Evolutionary conservation across 2,888 invertebrate genomes (phyloP).

Genomic region (Julus scanicus): DNA sequence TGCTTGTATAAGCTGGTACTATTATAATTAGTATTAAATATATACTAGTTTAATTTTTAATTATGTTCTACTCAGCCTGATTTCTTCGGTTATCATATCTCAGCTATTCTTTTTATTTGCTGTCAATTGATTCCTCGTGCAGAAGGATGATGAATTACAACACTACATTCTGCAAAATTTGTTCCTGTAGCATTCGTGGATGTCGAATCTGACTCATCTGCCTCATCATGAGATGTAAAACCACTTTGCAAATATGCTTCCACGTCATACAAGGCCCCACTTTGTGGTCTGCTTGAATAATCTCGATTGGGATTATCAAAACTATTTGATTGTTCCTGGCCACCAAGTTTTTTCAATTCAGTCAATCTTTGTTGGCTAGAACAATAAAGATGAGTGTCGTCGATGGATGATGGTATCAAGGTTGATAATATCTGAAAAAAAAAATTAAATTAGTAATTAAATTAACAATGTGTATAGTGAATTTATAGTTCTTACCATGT

Average conservation of each 20-base stretch:
- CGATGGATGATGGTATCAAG: not conserved
- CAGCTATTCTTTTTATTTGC: no score
- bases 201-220: not conserved
- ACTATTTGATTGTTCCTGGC: not conserved
- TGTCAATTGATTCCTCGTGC: not conserved
- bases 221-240: not conserved
- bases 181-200: not conserved
- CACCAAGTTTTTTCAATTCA: not conserved
- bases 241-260: slow-evolving; percentile 13
- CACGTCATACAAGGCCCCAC: not conserved
- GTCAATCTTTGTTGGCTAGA: not conserved
- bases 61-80: no score
- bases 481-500: not conserved
- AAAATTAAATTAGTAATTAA: no score
- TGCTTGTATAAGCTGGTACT: no score
- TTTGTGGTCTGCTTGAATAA: slow-evolving; percentile 10
- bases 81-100: no score
- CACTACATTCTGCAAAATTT: not conserved
- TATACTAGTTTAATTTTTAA: no score
- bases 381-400: not conserved
- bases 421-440: not conserved
- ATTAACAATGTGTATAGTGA: not conserved
- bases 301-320: slow-evolving; percentile 25
- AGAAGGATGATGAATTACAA: not conserved
- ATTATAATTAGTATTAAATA: no score